A percentile compares a stretch with the other conserved stretches of the same genome.
Conservation (phyloP, 1,140 invertebrate genomes). For the Rhagoletis pomonella region DNA sequence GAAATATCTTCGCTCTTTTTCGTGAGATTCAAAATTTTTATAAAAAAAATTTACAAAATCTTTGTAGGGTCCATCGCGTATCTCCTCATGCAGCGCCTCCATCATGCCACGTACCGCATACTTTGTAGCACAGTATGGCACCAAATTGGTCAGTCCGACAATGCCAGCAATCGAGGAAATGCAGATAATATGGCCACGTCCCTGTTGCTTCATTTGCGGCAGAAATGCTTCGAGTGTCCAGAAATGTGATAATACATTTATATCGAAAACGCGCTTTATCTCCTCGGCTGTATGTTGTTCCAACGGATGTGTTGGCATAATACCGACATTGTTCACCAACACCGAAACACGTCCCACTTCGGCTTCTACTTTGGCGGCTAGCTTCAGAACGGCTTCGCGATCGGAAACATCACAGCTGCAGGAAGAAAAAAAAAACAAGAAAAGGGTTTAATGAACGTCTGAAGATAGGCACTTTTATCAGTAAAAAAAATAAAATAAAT, state of each 20-base stretch:
- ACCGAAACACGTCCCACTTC: conserved; percentile 82
- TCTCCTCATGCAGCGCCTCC: conserved; percentile 83
- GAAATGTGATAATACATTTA: conserved; percentile 84
- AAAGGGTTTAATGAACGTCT: background rate
- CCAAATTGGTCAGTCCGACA: conserved; percentile 82
- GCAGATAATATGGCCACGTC: conserved; percentile 86
- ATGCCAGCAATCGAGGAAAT: conserved; percentile 87
- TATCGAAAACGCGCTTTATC: conserved; percentile 80
- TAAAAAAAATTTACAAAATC: conserved; percentile 60
- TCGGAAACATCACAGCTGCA: conserved; percentile 83
- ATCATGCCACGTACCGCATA: conserved; percentile 86
- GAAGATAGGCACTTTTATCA: background rate
- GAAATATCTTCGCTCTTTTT: background rate
- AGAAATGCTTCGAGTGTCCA: conserved; percentile 87
- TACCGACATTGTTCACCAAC: conserved; percentile 87
- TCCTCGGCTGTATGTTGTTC: conserved; percentile 77
- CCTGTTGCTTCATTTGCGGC: conserved; percentile 83
- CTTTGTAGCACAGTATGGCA: conserved; percentile 88
- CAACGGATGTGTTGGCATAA: conserved; percentile 82
- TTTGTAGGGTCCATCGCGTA: conserved; percentile 75
- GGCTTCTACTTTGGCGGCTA: conserved; percentile 77
- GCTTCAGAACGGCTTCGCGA: conserved; percentile 77
- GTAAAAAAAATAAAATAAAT: no score
- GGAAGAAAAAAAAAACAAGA: background rate
- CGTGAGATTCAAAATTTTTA: no score